Conservation (phyloP, 2,113 vertebrate species). For the Enhydra lutris region DNA sequence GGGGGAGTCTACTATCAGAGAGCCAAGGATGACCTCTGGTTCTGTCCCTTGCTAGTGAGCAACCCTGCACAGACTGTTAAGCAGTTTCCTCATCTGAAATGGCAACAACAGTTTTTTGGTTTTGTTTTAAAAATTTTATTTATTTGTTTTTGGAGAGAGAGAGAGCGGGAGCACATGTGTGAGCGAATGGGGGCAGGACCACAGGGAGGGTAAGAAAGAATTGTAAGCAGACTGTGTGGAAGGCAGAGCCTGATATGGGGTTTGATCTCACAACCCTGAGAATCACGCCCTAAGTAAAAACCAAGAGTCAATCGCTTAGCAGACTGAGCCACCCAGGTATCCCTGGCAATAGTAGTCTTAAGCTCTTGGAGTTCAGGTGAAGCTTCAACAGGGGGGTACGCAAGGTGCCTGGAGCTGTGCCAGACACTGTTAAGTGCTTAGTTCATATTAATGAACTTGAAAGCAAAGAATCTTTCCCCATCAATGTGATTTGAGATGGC, state of each 20-base stretch:
- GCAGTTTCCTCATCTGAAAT: not conserved
- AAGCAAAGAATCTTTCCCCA: not conserved
- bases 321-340: not conserved
- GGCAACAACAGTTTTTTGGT: not conserved
- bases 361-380: not conserved
- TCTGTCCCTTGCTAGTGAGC: not conserved
- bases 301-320: not conserved
- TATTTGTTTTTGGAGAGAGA: not conserved
- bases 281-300: not conserved
- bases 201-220: not conserved
- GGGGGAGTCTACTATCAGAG: not conserved
- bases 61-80: not conserved
- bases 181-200: not conserved
- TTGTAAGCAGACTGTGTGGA: not conserved
- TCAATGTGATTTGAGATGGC: not conserved
- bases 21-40: not conserved
- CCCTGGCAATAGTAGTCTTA: not conserved
- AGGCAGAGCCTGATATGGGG: not conserved
- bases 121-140: not conserved
- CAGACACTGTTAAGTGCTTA: not conserved
- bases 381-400: not conserved
- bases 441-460: not conserved
- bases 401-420: not conserved
- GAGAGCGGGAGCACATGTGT: fast-evolving
- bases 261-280: not conserved